phyloP scores from a whole-genome alignment of 64 coral and sea anemone species.

The Cladopsammia gracilis region DNA sequence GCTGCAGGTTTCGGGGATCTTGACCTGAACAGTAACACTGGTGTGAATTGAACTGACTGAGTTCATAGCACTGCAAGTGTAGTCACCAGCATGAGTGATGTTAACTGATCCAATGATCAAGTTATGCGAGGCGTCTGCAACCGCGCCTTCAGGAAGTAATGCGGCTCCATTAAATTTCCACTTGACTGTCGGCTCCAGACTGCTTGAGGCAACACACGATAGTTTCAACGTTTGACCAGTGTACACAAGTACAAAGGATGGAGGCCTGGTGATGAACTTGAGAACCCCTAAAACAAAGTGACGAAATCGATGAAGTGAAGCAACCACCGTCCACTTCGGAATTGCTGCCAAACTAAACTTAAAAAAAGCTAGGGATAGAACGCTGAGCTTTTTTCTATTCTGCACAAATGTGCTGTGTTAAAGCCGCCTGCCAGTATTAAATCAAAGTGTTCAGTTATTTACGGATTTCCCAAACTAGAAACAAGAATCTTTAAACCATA shows the following conservation, averaged over 20 bases:
- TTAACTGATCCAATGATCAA: background rate
- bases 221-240: background rate
- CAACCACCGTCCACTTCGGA: too few relatives aligned
- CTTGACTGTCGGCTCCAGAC: background rate
- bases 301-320: too few relatives aligned
- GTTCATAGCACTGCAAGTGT: constrained; percentile 55
- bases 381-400: too few relatives aligned
- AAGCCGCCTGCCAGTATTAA: too few relatives aligned
- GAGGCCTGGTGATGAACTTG: background rate
- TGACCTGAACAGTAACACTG: background rate
- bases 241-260: background rate
- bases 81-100: constrained; percentile 17
- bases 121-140: background rate
- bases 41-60: background rate
- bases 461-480: too few relatives aligned
- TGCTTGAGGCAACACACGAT: background rate
- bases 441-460: too few relatives aligned
- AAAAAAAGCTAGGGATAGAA: too few relatives aligned
- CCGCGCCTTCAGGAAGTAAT: background rate
- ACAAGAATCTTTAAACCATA: too few relatives aligned
- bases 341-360: too few relatives aligned
- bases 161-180: background rate
- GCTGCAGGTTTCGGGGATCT: constrained; percentile 10
- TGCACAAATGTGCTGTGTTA: too few relatives aligned
- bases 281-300: background rate